phyloP scores from a whole-genome alignment of 2,113 vertebrate species.

The Pionites leucogaster region DNA sequence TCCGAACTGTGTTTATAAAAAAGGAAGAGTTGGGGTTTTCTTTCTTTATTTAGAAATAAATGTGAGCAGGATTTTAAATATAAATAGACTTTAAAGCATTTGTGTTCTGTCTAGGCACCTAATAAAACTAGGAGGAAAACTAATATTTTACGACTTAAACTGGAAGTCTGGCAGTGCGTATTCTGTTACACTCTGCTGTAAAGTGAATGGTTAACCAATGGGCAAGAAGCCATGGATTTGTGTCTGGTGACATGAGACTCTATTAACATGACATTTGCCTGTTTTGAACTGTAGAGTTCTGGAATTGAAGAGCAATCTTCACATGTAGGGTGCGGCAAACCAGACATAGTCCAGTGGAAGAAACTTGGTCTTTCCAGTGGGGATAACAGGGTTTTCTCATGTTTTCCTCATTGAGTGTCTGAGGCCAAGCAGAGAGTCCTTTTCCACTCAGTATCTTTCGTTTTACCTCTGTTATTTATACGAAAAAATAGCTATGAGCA shows the following conservation, averaged over 20 bases:
- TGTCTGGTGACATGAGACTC: not conserved
- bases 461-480: not conserved
- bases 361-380: not conserved
- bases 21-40: not conserved
- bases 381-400: not conserved
- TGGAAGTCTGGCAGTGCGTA: not conserved
- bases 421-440: not conserved
- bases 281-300: fast-evolving
- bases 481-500: not conserved
- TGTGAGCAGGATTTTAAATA: not conserved
- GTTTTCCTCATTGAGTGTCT: not conserved
- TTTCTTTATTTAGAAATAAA: not conserved
- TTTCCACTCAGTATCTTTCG: not conserved
- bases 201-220: not conserved
- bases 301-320: not conserved
- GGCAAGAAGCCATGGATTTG: not conserved
- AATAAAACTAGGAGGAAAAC: not conserved
- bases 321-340: not conserved
- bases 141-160: not conserved
- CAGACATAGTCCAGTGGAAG: not conserved
- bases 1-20: not conserved
- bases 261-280: not conserved
- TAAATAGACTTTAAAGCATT: not conserved
- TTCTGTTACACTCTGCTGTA: not conserved
- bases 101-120: not conserved